Percentiles rank a stretch among this genome's conserved stretches.
Evolutionary conservation across 2,888 invertebrate genomes (phyloP).

Genomic region (Magallana nippona): DNA sequence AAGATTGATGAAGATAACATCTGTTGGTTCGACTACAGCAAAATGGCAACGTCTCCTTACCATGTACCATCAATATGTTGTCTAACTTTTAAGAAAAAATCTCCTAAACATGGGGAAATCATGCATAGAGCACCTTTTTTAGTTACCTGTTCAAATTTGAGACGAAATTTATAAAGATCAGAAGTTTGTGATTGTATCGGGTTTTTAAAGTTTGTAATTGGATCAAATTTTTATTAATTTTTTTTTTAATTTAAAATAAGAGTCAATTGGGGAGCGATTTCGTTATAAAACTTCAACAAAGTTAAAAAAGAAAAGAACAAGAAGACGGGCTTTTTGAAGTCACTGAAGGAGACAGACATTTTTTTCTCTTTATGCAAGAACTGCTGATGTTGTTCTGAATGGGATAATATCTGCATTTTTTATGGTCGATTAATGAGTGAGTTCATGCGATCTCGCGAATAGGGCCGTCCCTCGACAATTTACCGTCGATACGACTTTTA

Average conservation of each 20-base stretch:
- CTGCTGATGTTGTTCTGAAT: constrained; percentile 5
- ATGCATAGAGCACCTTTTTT: too few relatives aligned
- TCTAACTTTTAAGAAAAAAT: too few relatives aligned
- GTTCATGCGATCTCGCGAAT: not conserved
- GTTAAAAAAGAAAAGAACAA: not conserved
- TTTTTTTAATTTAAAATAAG: too few relatives aligned
- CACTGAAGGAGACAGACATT: not conserved
- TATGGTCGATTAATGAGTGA: constrained; percentile 4
- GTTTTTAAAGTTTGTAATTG: too few relatives aligned
- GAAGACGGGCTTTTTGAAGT: not conserved
- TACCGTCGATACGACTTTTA: constrained; percentile 14
- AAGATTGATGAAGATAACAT: constrained; percentile 1
- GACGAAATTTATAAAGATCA: too few relatives aligned
- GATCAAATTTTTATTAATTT: too few relatives aligned
- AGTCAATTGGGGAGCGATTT: not conserved
- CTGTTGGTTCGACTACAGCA: not conserved
- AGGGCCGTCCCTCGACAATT: not conserved
- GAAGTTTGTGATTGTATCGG: too few relatives aligned
- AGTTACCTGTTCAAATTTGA: too few relatives aligned
- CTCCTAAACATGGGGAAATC: too few relatives aligned
- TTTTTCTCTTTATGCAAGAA: not conserved
- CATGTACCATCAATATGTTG: not conserved
- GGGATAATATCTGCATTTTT: constrained; percentile 8
- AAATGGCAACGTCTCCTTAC: not conserved
- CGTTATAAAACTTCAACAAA: not conserved